Conservation (phyloP, 2,113 vertebrate species). For the Mastomys natalensis region DNA sequence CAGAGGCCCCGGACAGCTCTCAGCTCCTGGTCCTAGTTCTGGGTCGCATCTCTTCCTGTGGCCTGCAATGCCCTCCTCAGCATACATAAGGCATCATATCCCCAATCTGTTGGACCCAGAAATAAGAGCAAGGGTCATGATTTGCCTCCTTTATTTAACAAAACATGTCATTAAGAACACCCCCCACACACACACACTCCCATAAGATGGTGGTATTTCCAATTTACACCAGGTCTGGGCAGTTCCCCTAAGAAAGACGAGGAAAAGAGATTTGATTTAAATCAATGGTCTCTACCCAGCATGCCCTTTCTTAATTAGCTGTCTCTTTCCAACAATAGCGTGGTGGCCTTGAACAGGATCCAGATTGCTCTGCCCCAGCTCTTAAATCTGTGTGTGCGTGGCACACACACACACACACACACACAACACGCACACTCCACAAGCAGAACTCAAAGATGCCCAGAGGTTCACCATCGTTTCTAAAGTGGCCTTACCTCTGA, state of each 20-base stretch:
- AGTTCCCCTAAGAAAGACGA: slow-evolving; percentile 22
- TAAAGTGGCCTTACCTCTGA: neutral
- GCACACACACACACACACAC: neutral
- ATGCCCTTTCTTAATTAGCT: slow-evolving; percentile 72
- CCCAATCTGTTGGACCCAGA: neutral
- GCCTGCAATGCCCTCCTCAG: slow-evolving; percentile 72
- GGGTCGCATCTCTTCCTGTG: neutral
- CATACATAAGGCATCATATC: slow-evolving; percentile 63
- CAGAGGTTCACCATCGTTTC: slow-evolving; percentile 18
- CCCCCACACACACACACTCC: neutral
- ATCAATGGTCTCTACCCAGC: slow-evolving; percentile 64
- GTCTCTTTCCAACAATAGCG: slow-evolving; percentile 63
- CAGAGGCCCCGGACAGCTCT: slow-evolving; percentile 74
- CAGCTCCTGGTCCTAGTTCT: neutral
- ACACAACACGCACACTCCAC: slow-evolving; percentile 4
- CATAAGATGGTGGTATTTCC: slow-evolving; percentile 40
- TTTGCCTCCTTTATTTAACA: slow-evolving; percentile 70
- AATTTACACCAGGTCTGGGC: slow-evolving; percentile 31
- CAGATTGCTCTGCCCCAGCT: neutral
- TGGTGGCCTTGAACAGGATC: slow-evolving; percentile 64
- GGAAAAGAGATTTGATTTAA: slow-evolving; percentile 9
- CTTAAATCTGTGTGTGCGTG: slow-evolving; percentile 10
- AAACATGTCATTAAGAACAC: slow-evolving; percentile 52
- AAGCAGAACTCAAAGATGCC: neutral
- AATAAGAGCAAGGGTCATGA: slow-evolving; percentile 8